These are phyloP conservation scores for Aricia artaxerxes DNA, from an alignment of 2,888 invertebrate genomes.

Conservation along the genomic window DNA sequence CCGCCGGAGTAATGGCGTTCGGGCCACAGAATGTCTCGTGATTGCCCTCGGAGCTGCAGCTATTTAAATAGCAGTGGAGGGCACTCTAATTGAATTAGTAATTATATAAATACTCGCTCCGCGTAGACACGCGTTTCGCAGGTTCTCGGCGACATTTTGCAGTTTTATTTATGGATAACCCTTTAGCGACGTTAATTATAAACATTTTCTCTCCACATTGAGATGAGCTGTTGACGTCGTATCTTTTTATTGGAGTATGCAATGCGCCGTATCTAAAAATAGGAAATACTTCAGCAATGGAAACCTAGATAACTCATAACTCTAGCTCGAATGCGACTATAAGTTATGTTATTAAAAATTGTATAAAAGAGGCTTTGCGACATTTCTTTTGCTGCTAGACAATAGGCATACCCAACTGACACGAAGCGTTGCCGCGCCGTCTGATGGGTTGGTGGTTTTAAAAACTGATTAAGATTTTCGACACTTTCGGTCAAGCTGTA, in stretches of 20 bases:
- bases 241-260: neutral
- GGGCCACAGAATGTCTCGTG: conserved; percentile 47
- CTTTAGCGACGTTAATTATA: conserved; percentile 3
- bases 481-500: too few species aligned
- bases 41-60: conserved; percentile 6
- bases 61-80: conserved; percentile 22
- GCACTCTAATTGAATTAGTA: conserved; percentile 23
- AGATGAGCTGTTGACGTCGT: conserved; percentile 12
- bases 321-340: neutral
- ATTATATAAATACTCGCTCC: neutral
- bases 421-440: too few species aligned
- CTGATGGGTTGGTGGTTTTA: too few species aligned
- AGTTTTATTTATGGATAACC: conserved; percentile 1
- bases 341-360: too few species aligned
- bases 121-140: neutral
- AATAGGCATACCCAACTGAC: too few species aligned
- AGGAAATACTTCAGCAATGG: neutral
- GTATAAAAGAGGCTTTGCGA: too few species aligned
- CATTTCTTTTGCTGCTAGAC: too few species aligned
- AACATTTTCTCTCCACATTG: neutral
- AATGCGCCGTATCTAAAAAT: neutral
- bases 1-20: conserved; percentile 64
- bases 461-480: too few species aligned
- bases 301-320: neutral
- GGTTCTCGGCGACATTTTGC: neutral